Evolutionary conservation across 1,140 invertebrate genomes (phyloP), one percentile per base, ranked within the genome.

Genomic region (Drosophila azteca): DNA sequence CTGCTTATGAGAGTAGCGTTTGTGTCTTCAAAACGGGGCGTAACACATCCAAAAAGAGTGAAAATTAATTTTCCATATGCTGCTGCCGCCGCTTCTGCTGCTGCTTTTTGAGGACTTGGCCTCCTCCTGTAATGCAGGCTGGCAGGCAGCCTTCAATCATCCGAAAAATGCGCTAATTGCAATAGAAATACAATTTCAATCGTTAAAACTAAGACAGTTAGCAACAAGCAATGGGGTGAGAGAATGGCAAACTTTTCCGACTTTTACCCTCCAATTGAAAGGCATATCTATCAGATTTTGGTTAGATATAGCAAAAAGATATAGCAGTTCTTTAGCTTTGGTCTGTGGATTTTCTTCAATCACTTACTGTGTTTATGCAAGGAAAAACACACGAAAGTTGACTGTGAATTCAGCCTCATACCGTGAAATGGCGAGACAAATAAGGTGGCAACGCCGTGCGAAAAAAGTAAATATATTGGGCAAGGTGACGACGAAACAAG

Each of bases 141-240:
- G 35, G 35, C 35, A 39, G 61, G 69, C 82, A 79, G 78, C 60
- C 74, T 83, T 88, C 79, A 87, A 87, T 82, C 82, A 87, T 63
- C 54, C 55, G 67, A 69, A 50, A 84, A 88, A 83, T 87, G 75
- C 76, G 83, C 79, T 87, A 87, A 87, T 87, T 87, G 82, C 83
- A 83, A 87, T 88, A 79, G 78, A 87, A 87, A 68, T 70, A 87
- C 83, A 82, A 82, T 82, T 87, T 87, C 82, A 66, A 87, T 79
- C 78, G 77, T 85, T 80, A 75, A 75, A 72, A 39, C 11, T 22
- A 62, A 60, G 66, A 66, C 39, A 66, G 44, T 29, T 11, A 53
- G 22, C 8, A 39, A 22, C n/a, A 49, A 29, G 17, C 17, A 20
- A 20, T 20, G 6, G 17, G 26, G n/a, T 22, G 24, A 22, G 41